Evolutionary conservation across 2,797 vertebrate species (phyloP).

Genomic region (Paratrypauchen microcephalus): DNA sequence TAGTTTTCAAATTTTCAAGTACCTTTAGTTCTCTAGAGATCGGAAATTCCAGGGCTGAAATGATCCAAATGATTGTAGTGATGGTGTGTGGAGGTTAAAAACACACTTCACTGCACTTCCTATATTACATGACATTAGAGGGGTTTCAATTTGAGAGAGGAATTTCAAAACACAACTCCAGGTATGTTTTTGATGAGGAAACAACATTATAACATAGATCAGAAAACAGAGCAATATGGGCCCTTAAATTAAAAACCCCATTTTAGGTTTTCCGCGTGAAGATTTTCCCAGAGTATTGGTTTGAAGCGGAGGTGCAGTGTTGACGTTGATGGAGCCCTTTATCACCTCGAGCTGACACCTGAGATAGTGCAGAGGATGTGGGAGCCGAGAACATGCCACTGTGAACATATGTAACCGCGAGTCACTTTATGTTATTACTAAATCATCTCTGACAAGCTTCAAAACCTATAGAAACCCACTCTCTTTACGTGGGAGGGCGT

Average conservation of each 20-base stretch:
- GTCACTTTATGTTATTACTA: slow-evolving; percentile 13
- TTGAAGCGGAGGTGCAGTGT: not conserved
- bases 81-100: too few species aligned
- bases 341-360: slow-evolving; percentile 5
- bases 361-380: slow-evolving; percentile 8
- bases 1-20: too few species aligned
- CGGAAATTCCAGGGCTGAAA: too few species aligned
- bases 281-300: not conserved
- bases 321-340: slow-evolving; percentile 9
- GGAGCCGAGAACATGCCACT: slow-evolving; percentile 2
- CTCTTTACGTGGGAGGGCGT: not conserved
- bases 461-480: not conserved
- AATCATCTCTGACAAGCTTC: slow-evolving; percentile 12
- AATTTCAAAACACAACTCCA: too few species aligned
- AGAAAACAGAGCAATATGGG: too few species aligned
- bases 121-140: too few species aligned
- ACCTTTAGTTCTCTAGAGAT: too few species aligned
- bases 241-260: not conserved
- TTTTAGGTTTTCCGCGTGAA: not conserved
- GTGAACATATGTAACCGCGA: slow-evolving; percentile 8
- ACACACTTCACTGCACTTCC: too few species aligned
- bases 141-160: too few species aligned
- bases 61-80: too few species aligned
- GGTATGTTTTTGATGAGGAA: too few species aligned
- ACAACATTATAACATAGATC: too few species aligned